Percentiles rank a stretch among this genome's conserved stretches.
Evolutionary conservation across 1,140 invertebrate species (phyloP).

Genomic region (Gryon sp.): DNA sequence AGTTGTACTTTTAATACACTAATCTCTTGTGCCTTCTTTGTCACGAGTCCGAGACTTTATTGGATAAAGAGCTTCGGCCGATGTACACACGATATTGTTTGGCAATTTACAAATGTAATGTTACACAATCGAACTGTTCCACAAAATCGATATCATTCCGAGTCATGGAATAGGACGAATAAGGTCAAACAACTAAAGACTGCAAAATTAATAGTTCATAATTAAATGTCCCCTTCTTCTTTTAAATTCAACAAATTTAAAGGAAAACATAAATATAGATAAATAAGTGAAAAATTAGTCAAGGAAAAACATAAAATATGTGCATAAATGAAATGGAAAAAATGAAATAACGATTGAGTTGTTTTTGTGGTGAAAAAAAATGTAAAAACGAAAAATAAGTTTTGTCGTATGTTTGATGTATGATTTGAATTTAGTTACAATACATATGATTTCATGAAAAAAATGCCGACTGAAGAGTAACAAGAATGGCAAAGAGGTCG

Average conservation of each 20-base stretch:
- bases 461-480: neutral
- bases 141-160: slow-evolving; percentile 19
- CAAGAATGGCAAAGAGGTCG: slow-evolving; percentile 31
- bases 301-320: no score
- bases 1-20: slow-evolving; percentile 40
- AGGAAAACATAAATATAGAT: no score
- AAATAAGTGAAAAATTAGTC: no score
- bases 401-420: no score
- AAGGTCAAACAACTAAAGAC: slow-evolving; percentile 11
- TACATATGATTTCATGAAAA: slow-evolving; percentile 27
- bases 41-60: slow-evolving; percentile 10
- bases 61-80: slow-evolving; percentile 32
- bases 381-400: no score
- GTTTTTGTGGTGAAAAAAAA: no score
- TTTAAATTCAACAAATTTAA: no score
- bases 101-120: slow-evolving; percentile 39
- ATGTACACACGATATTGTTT: slow-evolving; percentile 28
- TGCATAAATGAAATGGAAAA: no score
- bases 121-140: slow-evolving; percentile 28
- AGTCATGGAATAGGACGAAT: slow-evolving; percentile 1
- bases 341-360: no score
- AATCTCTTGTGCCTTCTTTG: slow-evolving; percentile 23
- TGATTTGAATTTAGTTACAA: slow-evolving; percentile 1
- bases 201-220: no score
- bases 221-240: no score